A percentile compares a stretch with the other conserved stretches of the same genome.
Conservation (phyloP, 2,113 vertebrate genomes). For the Meles meles region DNA sequence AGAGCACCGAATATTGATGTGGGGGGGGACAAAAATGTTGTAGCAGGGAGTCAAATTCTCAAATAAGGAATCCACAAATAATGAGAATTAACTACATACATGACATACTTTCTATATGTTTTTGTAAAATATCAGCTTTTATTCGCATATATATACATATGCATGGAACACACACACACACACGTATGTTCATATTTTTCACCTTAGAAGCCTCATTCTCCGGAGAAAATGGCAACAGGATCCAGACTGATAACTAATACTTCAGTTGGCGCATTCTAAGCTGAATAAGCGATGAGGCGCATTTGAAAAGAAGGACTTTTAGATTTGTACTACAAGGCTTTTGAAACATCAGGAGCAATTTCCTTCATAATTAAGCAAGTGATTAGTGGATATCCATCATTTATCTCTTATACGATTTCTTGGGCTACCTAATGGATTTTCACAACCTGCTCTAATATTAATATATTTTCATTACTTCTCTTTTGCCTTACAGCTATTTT, state of each 20-base stretch:
- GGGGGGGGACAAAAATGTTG: not conserved
- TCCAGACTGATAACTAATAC: not conserved
- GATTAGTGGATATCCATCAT: slow-evolving; percentile 1
- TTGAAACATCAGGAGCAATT: not conserved
- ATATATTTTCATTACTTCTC: not conserved
- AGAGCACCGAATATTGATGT: not conserved
- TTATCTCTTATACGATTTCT: not conserved
- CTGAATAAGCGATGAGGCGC: not conserved
- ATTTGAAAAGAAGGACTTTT: not conserved
- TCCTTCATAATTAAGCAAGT: slow-evolving; percentile 11
- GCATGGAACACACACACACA: not conserved
- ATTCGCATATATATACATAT: not conserved
- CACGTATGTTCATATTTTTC: not conserved
- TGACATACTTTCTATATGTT: not conserved
- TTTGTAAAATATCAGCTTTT: not conserved
- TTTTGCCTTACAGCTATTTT: not conserved
- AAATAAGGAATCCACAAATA: not conserved
- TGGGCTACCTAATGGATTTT: slow-evolving; percentile 26
- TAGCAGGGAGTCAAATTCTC: not conserved
- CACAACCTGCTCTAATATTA: not conserved
- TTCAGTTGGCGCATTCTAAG: not conserved
- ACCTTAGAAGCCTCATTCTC: not conserved
- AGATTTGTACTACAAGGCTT: not conserved
- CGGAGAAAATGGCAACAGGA: not conserved
- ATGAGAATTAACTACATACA: not conserved